These are phyloP conservation scores for Oriolus oriolus DNA, from an alignment of 2,113 vertebrate genomes.

Conservation along the genomic window DNA sequence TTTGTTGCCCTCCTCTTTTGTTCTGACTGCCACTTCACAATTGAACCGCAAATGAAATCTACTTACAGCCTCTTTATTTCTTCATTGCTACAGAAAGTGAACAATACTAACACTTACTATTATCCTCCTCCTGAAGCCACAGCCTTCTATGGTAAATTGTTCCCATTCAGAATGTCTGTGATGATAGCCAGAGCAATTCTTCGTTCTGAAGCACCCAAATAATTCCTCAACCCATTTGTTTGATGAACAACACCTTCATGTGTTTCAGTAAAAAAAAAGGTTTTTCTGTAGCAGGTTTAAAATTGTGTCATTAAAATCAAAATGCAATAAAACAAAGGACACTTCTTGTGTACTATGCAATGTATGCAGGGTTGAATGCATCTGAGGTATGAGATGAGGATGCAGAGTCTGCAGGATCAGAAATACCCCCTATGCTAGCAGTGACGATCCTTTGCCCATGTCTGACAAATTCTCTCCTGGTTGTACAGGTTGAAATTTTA, in stretches of 20 bases:
- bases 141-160: background rate
- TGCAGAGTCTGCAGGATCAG: background rate
- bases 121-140: background rate
- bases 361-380: background rate
- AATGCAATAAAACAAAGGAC: background rate
- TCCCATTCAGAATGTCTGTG: background rate
- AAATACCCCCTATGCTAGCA: background rate
- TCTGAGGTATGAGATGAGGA: background rate
- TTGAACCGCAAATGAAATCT: background rate
- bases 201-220: background rate
- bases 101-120: background rate
- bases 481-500: background rate
- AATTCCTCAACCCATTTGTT: background rate
- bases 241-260: background rate
- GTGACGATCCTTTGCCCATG: background rate
- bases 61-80: slow-evolving; percentile 6
- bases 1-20: background rate
- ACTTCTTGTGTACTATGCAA: background rate
- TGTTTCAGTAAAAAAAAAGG: background rate
- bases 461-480: background rate
- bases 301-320: background rate
- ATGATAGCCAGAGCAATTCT: background rate
- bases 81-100: slow-evolving; percentile 2
- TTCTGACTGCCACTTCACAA: background rate
- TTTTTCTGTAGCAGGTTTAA: background rate